Evolutionary conservation across 2,113 vertebrate species (phyloP), one percentile per base, ranked within the genome.

Genomic region (Vidua chalybeata): DNA sequence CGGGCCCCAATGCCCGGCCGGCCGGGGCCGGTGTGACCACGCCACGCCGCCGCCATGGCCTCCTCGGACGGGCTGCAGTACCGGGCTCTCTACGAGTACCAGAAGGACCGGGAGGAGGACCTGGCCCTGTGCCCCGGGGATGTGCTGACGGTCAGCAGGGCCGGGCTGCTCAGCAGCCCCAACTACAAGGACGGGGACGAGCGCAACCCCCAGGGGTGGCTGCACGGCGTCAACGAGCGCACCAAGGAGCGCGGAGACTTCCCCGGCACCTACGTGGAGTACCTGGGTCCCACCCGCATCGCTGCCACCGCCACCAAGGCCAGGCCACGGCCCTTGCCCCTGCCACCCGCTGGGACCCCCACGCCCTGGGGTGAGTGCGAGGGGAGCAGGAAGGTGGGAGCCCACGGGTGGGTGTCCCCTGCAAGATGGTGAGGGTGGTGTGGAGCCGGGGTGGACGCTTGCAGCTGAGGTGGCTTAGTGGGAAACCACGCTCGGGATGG

Each of bases 221-320:
- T 99, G 84, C 97, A 98, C 13, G 98, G 98, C 87, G 89, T 98
- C 96, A 98, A 98, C 31, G 98, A 99, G 81, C 95, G 97, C 94
- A 98, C 98, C 97, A 98, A 98, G 93, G 98, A 99, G 87, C 97
- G 97, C 15, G 98, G 98, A 2, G 92, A 98, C 97, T 98, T 99
- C 72, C 98, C 98, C 1, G 98, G 98, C 89, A 98, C 98, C 33
- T 98, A 98, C 91, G 98, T 98, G 97, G 98, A 99, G 93, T 98
- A 98, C 66, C 95, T 98, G 39, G 98, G 98, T 24, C 97, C 94
- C 5, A 11, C 97, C 19, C 96, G 96, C n/a, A 20, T 94, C 12
- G 82, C 91, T 37, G 37, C 93, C 17, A 1, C 94, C 4, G 28
- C 73, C 23, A 3, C 89, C 24, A 99, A 98, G 89, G 87, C 98